Conservation (phyloP, 1,140 invertebrate genomes). For the Colletes gigas region DNA sequence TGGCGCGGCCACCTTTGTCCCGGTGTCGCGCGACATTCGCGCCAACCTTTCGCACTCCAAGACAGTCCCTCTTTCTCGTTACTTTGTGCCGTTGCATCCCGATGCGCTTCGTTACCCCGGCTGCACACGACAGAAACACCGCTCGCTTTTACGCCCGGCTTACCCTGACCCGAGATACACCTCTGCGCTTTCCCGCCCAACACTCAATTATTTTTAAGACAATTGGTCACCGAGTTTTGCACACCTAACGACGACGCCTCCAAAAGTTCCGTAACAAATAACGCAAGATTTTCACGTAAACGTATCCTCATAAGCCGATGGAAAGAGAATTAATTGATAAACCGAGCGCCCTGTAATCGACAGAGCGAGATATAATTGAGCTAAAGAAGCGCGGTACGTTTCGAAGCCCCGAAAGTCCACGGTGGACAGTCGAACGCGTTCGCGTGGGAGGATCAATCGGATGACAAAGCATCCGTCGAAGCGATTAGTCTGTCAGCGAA, state of each 20-base stretch:
- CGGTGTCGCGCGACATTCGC: background rate
- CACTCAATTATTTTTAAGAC: constrained; percentile 24
- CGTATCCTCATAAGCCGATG: too few relatives aligned
- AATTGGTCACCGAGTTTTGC: too few relatives aligned
- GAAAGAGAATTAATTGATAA: too few relatives aligned
- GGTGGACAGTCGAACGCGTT: too few relatives aligned
- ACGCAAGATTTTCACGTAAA: too few relatives aligned
- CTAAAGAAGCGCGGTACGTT: too few relatives aligned
- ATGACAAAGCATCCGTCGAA: constrained; percentile 2
- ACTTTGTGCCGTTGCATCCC: constrained; percentile 35
- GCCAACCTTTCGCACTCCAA: constrained; percentile 1
- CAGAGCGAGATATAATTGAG: too few relatives aligned
- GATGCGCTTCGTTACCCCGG: constrained; percentile 21
- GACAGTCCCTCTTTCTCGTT: constrained; percentile 25
- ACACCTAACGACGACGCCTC: too few relatives aligned
- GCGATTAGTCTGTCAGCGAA: background rate
- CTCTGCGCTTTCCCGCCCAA: background rate
- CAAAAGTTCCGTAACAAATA: too few relatives aligned
- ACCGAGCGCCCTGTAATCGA: too few relatives aligned
- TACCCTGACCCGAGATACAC: background rate
- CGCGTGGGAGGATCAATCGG: background rate
- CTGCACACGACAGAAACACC: background rate
- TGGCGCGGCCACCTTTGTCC: background rate
- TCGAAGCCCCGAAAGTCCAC: background rate
- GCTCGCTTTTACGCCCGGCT: constrained; percentile 29